Conservation (phyloP, 2,113 vertebrate genomes). For the Xenus cinereus region DNA sequence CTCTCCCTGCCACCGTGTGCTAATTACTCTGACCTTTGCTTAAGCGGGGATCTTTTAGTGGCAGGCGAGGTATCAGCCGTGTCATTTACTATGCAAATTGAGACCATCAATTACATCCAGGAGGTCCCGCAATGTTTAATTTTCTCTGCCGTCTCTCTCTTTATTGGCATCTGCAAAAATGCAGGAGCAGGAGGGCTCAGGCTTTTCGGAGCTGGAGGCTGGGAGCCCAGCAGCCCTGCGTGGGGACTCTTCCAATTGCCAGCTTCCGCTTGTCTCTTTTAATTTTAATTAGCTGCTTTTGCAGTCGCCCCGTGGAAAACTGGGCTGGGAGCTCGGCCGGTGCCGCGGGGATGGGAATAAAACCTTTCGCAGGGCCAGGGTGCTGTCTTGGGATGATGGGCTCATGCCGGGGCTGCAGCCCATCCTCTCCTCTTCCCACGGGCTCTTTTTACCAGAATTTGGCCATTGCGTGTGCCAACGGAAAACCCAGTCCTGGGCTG, state of each 20-base stretch:
- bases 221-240: neutral
- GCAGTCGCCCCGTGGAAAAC: neutral
- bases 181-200: neutral
- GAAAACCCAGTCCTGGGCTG: neutral
- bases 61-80: slow-evolving; percentile 41
- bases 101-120: slow-evolving; percentile 60
- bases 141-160: slow-evolving; percentile 21
- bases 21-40: slow-evolving; percentile 63
- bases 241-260: neutral
- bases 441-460: neutral
- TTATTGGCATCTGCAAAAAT: slow-evolving; percentile 17
- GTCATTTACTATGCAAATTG: slow-evolving; percentile 69
- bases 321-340: neutral
- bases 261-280: neutral
- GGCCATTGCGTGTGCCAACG: neutral
- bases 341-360: neutral
- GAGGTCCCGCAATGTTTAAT: slow-evolving; percentile 47
- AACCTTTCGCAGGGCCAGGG: neutral
- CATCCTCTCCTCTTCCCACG: neutral
- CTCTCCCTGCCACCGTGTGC: neutral
- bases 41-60: slow-evolving; percentile 30
- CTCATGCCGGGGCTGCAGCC: neutral
- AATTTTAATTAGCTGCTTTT: slow-evolving; percentile 50
- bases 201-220: neutral
- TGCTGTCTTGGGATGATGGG: accelerated